Base-by-base conservation (phyloP, 2,113 vertebrate genomes). In the Phodopus roborovskii region DNA sequence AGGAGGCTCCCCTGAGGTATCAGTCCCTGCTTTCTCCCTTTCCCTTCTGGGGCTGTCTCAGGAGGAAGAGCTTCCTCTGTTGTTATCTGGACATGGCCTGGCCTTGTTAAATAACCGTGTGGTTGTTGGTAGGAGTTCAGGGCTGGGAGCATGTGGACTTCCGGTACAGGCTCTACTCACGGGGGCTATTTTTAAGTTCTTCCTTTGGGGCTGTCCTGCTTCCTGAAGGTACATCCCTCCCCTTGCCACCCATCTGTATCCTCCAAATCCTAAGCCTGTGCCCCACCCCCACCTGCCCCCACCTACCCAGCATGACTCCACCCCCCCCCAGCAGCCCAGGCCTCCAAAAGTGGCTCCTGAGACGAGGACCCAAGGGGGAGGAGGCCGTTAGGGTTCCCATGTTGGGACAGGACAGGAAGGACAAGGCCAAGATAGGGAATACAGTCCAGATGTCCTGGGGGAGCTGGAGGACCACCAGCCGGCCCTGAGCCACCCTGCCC, bases 161-260 rank as follows among this genome's bases (percentile, higher is more conserved):
- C 94, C 97, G 92, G 97, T 26, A 94, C 88, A 79, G 96, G 83
- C 97, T 22, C 70, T 74, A 86, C 93, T 91, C 62, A 13, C 50
- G 0, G 48, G 0, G 3, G 91, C 97, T 97, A 88, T 98, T 98
- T 98, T 96, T 92, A 98, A 97, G 96, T n/a, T 71, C 95, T 95
- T 96, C 92, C 91, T 79, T 70, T 86, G 56, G 94, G 73, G 75
- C 39, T 86, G 24, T 74, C 96, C 91, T 96, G 79, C 88, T 98
- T 98, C 96, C 96, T 92, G 94, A 97, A 94, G 90, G 84, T 33
- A 36, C 36, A 0, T 3, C 48, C 48, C 92, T 86, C 33, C 30
- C 94, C 15, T 36, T 5, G 70, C 82, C 20, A 11, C 50, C 48
- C 12, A 0, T 66, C 83, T 11, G 13, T n/a, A 1, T 30, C 20